Conservation (phyloP, 1,140 invertebrate species). For the Drosophila lowei region DNA sequence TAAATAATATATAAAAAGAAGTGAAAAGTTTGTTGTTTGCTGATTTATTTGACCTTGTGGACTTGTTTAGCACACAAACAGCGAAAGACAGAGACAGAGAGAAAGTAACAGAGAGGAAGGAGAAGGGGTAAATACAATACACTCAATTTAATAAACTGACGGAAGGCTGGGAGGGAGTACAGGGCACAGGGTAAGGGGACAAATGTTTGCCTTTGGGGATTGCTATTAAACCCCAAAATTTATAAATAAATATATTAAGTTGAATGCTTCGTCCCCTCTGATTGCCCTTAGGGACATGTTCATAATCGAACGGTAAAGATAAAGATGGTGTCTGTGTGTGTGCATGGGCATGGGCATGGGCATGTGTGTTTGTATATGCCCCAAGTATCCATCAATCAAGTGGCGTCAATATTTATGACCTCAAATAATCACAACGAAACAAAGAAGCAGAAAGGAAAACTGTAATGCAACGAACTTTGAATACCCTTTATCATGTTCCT, state of each 20-base stretch:
- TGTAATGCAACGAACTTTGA: neutral
- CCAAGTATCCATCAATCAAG: conserved; percentile 66
- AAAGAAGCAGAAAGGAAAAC: neutral
- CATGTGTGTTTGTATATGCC: neutral
- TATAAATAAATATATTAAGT: conserved; percentile 31
- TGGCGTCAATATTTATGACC: conserved; percentile 78
- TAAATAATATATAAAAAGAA: conserved; percentile 28
- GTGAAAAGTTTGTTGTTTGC: conserved; percentile 46
- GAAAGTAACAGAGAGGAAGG: conserved; percentile 5
- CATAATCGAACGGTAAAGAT: conserved; percentile 5
- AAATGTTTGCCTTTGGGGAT: conserved; percentile 25
- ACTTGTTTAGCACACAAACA: conserved; percentile 50
- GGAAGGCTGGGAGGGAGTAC: neutral
- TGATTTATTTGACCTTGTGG: conserved; percentile 65
- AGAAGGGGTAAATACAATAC: neutral
- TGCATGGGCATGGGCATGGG: neutral
- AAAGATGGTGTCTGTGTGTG: conserved; percentile 11
- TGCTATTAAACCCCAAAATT: conserved; percentile 5
- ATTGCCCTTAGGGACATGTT: conserved; percentile 5
- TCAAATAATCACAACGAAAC: conserved; percentile 66
- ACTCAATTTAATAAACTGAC: conserved; percentile 41
- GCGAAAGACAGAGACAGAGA: conserved; percentile 1
- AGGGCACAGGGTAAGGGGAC: neutral
- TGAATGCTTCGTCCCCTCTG: conserved; percentile 4
- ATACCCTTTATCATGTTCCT: no score